Conservation (phyloP, 1,140 invertebrate genomes). For the Subanguina moxae region DNA sequence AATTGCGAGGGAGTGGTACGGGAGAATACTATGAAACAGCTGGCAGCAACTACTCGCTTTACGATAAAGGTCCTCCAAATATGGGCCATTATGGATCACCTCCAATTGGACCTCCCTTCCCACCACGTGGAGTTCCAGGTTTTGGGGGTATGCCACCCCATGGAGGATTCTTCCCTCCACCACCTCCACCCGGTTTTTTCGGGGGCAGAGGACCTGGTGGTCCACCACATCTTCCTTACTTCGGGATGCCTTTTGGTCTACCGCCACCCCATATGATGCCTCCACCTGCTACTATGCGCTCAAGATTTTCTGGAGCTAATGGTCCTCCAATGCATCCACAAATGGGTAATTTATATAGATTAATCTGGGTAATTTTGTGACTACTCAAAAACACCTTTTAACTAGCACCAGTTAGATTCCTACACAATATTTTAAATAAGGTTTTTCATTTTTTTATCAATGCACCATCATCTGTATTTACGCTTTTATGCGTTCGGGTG, state of each 20-base stretch:
- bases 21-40: conserved; percentile 24
- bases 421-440: too few species aligned
- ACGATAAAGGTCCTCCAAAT: conserved; percentile 23
- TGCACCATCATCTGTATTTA: too few species aligned
- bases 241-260: conserved; percentile 8
- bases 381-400: too few species aligned
- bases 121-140: conserved; percentile 25
- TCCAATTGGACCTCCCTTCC: conserved; percentile 20
- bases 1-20: conserved; percentile 13
- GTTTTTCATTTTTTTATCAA: too few species aligned
- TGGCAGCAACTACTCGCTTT: conserved; percentile 4
- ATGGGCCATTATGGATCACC: background rate
- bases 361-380: background rate
- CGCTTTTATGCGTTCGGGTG: background rate
- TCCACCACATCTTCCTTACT: conserved; percentile 19
- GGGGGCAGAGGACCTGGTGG: background rate
- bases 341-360: background rate
- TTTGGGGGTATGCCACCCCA: conserved; percentile 16
- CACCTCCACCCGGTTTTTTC: conserved; percentile 12
- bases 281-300: conserved; percentile 1
- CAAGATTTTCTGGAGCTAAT: background rate
- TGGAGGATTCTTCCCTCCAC: background rate
- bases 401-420: too few species aligned
- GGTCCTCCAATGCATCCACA: background rate
- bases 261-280: conserved; percentile 25